Conservation (phyloP, 2,113 vertebrate genomes). For the Archilochus colubris region DNA sequence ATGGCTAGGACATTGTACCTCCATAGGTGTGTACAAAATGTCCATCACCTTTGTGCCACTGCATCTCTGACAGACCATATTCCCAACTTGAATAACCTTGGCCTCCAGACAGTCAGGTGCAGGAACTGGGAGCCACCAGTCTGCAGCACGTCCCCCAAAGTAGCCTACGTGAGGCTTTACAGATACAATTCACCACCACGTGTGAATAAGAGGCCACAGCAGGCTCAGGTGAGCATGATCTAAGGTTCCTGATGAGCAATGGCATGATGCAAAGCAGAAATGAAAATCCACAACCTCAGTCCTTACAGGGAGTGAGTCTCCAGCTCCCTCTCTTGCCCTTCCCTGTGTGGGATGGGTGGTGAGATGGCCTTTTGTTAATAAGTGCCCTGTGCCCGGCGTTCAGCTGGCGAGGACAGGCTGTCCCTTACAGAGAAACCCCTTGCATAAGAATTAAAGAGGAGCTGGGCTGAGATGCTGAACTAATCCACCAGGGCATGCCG, state of each 20-base stretch:
- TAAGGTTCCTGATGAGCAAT: neutral
- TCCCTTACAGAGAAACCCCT: conserved; percentile 60
- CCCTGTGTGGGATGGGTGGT: neutral
- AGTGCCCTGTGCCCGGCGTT: neutral
- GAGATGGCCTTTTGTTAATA: conserved; percentile 63
- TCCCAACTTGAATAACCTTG: neutral
- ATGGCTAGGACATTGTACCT: neutral
- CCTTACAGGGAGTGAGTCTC: neutral
- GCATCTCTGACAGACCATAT: neutral
- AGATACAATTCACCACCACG: neutral
- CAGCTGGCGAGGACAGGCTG: conserved; percentile 49
- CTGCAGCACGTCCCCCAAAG: too few species aligned
- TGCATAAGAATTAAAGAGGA: conserved; percentile 71
- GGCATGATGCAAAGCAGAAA: neutral
- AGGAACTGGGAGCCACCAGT: accelerated
- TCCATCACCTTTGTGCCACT: neutral
- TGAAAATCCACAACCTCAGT: neutral
- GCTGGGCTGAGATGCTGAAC: conserved; percentile 58
- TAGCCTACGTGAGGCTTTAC: neutral
- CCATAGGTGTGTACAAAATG: neutral
- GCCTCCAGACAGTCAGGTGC: neutral
- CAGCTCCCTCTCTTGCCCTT: neutral
- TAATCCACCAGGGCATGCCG: conserved; percentile 63
- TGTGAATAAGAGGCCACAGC: neutral
- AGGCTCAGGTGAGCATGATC: neutral